Evolutionary conservation across 1,140 invertebrate genomes (phyloP), one percentile per base, ranked within the genome.

Genomic region (Dufourea novaeangliae): DNA sequence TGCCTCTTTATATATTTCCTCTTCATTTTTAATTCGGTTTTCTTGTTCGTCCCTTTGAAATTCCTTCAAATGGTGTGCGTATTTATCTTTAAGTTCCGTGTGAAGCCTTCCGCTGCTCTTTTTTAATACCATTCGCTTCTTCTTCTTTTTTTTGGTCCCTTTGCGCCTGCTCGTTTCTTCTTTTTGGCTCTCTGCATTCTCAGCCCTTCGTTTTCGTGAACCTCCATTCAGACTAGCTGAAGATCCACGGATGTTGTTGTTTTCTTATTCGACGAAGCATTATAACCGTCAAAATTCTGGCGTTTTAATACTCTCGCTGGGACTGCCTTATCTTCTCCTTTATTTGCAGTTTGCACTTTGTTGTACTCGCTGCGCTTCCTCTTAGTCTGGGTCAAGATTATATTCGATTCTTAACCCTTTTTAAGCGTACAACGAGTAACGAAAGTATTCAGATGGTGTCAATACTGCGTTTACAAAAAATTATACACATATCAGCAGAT

Each of bases 11-110:
- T n/a, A 39, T 32, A 54, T 2, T 12, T 34, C 11, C 22, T 52
- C 25, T 22, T 69, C 54, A 25, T 34, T 59, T 44, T 39, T 46
- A 59, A 75, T 59, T 69, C 63, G n/a, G 8, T 46, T 20, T 6
- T 3, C 29, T 52, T 11, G 10, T 39, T 74, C 8, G 20, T 54
- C 46, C 25, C 54, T 41, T 56, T 41, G 25, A 34, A 29, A 56
- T 56, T 41, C 71, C 20, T 41, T 56, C 7, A 10, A 50, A 14
- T 14, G 37, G 22, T n/a, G 41, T 29, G 20, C 22, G 50, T 56
- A 74, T 74, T 74, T 72, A 72, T 72, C 70, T 72, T 72, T 14
- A 50, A 72, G 70, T 63, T 72, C 46, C 57, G 70, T 41, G 57
- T 50, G 44, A 72, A 41, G 29, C n/a, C 69, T 50, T 22, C n/a